A percentile compares a stretch with the other conserved stretches of the same genome.
These are phyloP conservation scores for Corydoras maculifer DNA, from an alignment of 2,113 vertebrate genomes.

Conservation along the genomic window DNA sequence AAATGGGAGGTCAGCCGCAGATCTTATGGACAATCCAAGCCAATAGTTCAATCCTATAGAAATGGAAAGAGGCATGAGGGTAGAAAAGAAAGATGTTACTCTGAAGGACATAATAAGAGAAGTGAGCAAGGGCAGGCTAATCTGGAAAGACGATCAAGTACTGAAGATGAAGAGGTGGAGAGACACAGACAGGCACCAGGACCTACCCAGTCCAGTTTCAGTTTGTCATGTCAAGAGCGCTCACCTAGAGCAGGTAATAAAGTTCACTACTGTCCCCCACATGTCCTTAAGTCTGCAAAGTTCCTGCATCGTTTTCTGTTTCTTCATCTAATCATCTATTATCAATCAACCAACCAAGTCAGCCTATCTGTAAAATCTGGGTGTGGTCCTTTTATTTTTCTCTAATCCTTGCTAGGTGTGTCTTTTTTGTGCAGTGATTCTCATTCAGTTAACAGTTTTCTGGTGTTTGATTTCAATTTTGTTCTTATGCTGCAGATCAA, in stretches of 20 bases:
- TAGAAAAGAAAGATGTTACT: not conserved
- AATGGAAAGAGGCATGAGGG: conserved; percentile 30
- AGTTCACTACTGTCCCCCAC: conserved; percentile 31
- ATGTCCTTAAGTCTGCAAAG: conserved; percentile 4
- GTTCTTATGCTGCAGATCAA: too few relatives aligned
- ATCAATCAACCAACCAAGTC: conserved; percentile 20
- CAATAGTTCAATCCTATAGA: not conserved
- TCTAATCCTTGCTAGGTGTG: not conserved
- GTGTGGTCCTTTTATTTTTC: not conserved
- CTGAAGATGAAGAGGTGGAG: conserved; percentile 48
- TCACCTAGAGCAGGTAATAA: conserved; percentile 60
- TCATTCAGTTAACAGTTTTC: too few relatives aligned
- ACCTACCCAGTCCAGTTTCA: conserved; percentile 49
- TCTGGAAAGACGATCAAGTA: conserved; percentile 43
- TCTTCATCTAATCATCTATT: not conserved
- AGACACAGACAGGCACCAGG: conserved; percentile 38
- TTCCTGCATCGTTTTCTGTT: conserved; percentile 3
- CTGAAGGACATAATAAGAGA: conserved; percentile 29
- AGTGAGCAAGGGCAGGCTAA: conserved; percentile 31
- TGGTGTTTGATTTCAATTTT: too few relatives aligned
- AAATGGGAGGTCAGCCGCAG: conserved; percentile 29
- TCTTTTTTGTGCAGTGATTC: too few relatives aligned
- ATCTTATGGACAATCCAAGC: not conserved
- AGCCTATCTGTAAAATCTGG: not conserved
- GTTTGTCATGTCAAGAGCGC: conserved; percentile 46